A percentile compares a stretch with the other conserved stretches of the same genome.
phyloP scores from a whole-genome alignment of 2,888 invertebrate species.

The Latheticus oryzae region DNA sequence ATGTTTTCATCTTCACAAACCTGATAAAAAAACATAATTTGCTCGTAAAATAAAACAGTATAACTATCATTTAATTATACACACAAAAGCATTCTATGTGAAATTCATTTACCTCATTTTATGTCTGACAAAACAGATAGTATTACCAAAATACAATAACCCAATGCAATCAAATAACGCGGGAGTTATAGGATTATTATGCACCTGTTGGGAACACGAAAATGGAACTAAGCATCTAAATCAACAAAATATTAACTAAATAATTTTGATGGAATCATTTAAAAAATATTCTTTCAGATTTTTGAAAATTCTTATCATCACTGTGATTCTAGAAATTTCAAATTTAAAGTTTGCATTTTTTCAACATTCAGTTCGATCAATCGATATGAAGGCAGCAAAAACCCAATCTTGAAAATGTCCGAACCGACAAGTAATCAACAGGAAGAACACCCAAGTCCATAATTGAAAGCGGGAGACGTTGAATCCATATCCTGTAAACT shows the following conservation, averaged over 20 bases:
- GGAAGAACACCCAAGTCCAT: constrained; percentile 31
- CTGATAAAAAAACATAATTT: too few species aligned
- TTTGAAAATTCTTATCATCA: too few species aligned
- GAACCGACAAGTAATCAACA: constrained; percentile 44
- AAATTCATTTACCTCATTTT: too few species aligned
- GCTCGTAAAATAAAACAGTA: background rate
- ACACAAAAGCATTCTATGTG: too few species aligned
- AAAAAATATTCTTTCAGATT: too few species aligned
- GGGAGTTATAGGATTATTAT: background rate
- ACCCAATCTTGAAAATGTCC: constrained; percentile 43
- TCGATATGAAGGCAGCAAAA: constrained; percentile 26
- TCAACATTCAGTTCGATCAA: too few species aligned
- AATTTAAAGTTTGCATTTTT: too few species aligned
- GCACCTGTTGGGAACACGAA: constrained; percentile 3
- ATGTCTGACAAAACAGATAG: constrained; percentile 1
- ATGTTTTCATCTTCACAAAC: too few species aligned
- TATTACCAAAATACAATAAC: constrained; percentile 3
- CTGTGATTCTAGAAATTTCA: too few species aligned
- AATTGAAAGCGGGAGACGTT: constrained; percentile 44
- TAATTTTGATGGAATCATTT: too few species aligned
- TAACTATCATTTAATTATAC: constrained; percentile 7
- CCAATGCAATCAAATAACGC: background rate
- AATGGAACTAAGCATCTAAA: too few species aligned
- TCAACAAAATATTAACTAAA: too few species aligned
- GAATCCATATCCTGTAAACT: constrained; percentile 12